Base-by-base conservation (phyloP, 2,113 vertebrate species). In the Carettochelys insculpta region DNA sequence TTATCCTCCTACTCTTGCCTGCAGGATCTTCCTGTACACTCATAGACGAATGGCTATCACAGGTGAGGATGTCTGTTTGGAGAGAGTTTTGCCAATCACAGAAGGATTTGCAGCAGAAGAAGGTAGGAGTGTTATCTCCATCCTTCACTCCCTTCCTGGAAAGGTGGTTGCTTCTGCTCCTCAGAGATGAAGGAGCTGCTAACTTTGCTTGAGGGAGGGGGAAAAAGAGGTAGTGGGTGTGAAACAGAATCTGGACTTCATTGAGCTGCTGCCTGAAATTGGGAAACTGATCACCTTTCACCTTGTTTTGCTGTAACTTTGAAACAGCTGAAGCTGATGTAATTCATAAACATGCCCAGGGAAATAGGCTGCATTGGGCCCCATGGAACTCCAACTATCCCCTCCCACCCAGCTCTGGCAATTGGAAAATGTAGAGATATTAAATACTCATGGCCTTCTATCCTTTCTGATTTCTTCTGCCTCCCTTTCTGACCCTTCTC, bases 41-140 rank as follows among this genome's bases (percentile, higher is more conserved):
- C 99, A 99, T 95, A 98, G 98, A 92, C 97, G 99, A 94, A 99
- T 99, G 99, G 99, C 99, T 68, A 98, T 99, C 53, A 97, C 98
- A 1, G 99, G 98, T 20, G 98, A 99, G 3, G 99, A 99, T 17
- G 98, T 99, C 75, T 98, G 97, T 41, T 97, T 99, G 94, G 98
- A 99, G 90, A 96, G 96, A 11, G 96, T 99, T 11, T 94, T 99
- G 82, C 99, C 98, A 1, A 94, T 99, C 94, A 97, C 98, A 0
- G 95, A 98, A 5, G 98, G 98, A 51, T 99, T 99, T 94, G 94
- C 97, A 3, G 94, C 99, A 92, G 98, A 99, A 90, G 98, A 99
- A 98, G 98, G 99, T 99, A 97, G 97, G 90, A 24, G 34, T 16
- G 7, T 38, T 27, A 3, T 68, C 27, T 14, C 3, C 51, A 12